Conservation (phyloP, 2,888 invertebrate species). For the Arenicola marina region DNA sequence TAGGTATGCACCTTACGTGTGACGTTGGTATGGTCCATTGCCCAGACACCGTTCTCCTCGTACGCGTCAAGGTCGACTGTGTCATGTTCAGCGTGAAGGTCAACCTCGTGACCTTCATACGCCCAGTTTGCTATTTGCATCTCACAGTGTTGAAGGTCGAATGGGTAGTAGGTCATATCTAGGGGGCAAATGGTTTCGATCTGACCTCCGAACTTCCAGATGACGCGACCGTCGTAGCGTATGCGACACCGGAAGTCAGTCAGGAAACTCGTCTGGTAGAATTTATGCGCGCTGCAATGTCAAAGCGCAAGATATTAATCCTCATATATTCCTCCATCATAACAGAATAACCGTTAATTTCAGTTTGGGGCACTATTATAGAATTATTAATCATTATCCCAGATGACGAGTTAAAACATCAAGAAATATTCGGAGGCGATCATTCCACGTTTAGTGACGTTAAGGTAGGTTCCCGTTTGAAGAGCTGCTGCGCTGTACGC, state of each 20-base stretch:
- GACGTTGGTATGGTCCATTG: neutral
- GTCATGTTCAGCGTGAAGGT: neutral
- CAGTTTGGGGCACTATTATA: too few species aligned
- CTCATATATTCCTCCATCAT: neutral
- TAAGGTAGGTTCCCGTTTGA: too few species aligned
- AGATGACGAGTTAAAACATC: too few species aligned
- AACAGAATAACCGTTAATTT: too few species aligned
- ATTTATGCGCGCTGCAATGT: constrained; percentile 8
- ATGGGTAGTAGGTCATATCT: constrained; percentile 20
- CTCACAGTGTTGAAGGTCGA: constrained; percentile 13
- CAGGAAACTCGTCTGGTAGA: constrained; percentile 5
- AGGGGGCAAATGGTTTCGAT: constrained; percentile 6
- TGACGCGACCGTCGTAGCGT: constrained; percentile 3
- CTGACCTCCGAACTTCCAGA: constrained; percentile 14
- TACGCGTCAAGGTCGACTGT: neutral
- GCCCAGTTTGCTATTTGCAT: constrained; percentile 13
- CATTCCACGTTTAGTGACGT: too few species aligned
- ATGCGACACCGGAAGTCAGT: constrained; percentile 15
- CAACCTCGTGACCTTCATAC: constrained; percentile 7
- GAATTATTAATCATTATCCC: too few species aligned
- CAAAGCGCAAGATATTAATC: neutral
- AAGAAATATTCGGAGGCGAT: too few species aligned
- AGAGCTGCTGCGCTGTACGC: too few species aligned
- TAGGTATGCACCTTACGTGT: neutral
- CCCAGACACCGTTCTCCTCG: neutral